Conservation (phyloP, 2,888 invertebrate genomes). For the Lepidocyrtoides sp. region DNA sequence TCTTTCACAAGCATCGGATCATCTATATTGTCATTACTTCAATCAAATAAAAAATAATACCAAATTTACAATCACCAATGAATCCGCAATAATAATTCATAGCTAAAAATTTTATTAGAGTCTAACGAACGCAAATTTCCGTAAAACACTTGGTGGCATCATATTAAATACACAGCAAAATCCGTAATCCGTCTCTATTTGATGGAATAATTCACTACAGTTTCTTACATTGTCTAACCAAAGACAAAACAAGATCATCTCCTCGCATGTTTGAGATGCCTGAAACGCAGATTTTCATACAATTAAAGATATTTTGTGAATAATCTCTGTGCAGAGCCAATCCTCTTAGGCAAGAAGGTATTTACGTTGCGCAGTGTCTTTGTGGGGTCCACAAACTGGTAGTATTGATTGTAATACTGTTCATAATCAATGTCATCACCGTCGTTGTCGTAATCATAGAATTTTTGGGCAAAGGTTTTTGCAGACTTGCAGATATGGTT, state of each 20-base stretch:
- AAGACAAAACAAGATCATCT: slow-evolving; percentile 91
- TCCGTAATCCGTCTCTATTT: slow-evolving; percentile 3
- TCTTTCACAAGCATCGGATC: slow-evolving; percentile 29
- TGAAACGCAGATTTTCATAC: too few relatives aligned
- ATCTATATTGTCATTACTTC: slow-evolving; percentile 63
- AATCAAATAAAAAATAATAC: neutral
- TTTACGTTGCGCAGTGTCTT: neutral
- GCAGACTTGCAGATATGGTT: slow-evolving; percentile 78
- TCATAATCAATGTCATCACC: neutral
- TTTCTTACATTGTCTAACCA: slow-evolving; percentile 90
- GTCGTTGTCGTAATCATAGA: neutral
- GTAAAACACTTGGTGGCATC: neutral
- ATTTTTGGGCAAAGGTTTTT: slow-evolving; percentile 70
- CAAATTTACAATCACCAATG: too few relatives aligned
- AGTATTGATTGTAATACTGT: too few relatives aligned
- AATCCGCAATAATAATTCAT: too few relatives aligned
- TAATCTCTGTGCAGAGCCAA: neutral
- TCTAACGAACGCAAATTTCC: neutral
- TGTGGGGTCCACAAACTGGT: neutral
- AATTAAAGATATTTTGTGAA: too few relatives aligned
- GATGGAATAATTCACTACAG: slow-evolving; percentile 91
- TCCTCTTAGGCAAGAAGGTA: too few relatives aligned
- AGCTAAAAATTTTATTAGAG: too few relatives aligned
- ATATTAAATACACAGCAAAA: slow-evolving; percentile 16
- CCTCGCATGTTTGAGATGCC: slow-evolving; percentile 88